Percentiles rank a stretch among this genome's conserved stretches.
phyloP scores from a whole-genome alignment of 1,140 invertebrate species.

The Chrysomallon squamiferum region DNA sequence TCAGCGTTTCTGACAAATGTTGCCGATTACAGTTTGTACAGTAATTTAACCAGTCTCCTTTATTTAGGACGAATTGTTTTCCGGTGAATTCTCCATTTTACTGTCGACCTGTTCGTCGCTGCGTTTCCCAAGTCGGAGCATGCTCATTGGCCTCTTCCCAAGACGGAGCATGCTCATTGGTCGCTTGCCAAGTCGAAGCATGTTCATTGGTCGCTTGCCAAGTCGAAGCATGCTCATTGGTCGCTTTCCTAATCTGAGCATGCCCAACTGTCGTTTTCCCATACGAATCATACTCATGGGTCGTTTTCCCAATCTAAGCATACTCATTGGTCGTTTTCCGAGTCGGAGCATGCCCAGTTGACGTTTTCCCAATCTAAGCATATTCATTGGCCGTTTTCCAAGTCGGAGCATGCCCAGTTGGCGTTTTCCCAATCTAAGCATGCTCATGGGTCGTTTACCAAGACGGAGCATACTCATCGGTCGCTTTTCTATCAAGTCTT shows the following conservation, averaged over 20 bases:
- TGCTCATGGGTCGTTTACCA: slow-evolving; percentile 11
- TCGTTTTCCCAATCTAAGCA: slow-evolving; percentile 34
- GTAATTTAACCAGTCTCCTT: no score
- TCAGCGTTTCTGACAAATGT: no score
- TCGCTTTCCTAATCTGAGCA: slow-evolving; percentile 34
- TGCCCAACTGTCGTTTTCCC: slow-evolving; percentile 39
- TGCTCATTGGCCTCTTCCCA: slow-evolving; percentile 32
- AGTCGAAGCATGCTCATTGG: slow-evolving; percentile 28
- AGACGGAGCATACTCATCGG: slow-evolving; percentile 20
- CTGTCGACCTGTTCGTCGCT: slow-evolving; percentile 1
- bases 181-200: slow-evolving; percentile 33
- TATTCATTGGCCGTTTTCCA: background rate
- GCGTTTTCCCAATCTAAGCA: slow-evolving; percentile 23
- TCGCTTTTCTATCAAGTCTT: slow-evolving; percentile 11
- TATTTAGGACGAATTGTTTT: no score
- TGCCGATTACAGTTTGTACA: no score
- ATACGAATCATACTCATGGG: slow-evolving; percentile 38
- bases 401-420: background rate
- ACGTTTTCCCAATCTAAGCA: slow-evolving; percentile 15
- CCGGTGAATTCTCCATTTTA: no score
- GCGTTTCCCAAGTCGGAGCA: slow-evolving; percentile 37
- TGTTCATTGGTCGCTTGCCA: slow-evolving; percentile 32
- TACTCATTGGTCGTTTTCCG: slow-evolving; percentile 29
- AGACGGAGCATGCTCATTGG: slow-evolving; percentile 34
- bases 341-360: slow-evolving; percentile 17